A percentile compares a stretch with the other conserved stretches of the same genome.
phyloP scores from a whole-genome alignment of 2,888 invertebrate genomes.

The Phyllotreta cruciferae region DNA sequence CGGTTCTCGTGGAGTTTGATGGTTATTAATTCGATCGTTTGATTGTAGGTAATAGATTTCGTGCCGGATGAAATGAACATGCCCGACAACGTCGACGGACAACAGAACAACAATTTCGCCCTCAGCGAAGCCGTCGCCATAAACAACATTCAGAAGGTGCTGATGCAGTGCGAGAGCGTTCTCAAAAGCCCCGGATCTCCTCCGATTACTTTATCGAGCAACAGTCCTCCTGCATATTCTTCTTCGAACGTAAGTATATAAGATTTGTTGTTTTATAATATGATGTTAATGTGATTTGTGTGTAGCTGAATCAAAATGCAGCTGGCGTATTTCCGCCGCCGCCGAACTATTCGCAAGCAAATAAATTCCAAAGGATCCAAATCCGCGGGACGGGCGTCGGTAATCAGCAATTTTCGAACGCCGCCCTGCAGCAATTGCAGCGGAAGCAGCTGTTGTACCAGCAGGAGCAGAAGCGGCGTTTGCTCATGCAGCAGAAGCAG shows the following conservation, averaged over 20 bases:
- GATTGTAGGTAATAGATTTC: conserved; percentile 50
- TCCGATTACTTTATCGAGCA: conserved; percentile 61
- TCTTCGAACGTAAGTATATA: conserved; percentile 53
- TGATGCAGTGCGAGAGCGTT: conserved; percentile 83
- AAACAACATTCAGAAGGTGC: conserved; percentile 86
- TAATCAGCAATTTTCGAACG: conserved; percentile 34
- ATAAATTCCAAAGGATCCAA: conserved; percentile 33
- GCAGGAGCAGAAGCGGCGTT: conserved; percentile 70
- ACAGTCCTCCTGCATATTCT: conserved; percentile 68
- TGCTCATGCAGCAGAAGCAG: conserved; percentile 80
- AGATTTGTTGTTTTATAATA: neutral
- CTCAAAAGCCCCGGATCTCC: conserved; percentile 70
- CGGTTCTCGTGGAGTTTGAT: neutral
- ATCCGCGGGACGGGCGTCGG: conserved; percentile 39
- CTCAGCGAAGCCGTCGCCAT: conserved; percentile 82
- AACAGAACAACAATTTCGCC: conserved; percentile 46
- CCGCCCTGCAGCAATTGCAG: conserved; percentile 51
- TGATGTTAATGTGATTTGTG: conserved; percentile 12
- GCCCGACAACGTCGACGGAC: conserved; percentile 53
- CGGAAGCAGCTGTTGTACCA: conserved; percentile 50
- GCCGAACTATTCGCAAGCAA: conserved; percentile 54
- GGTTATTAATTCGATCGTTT: neutral
- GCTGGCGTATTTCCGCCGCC: conserved; percentile 54
- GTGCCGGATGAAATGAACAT: conserved; percentile 56
- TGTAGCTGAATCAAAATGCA: conserved; percentile 46